Conservation (phyloP, 2,113 vertebrate genomes). For the Chloebia gouldiae region DNA sequence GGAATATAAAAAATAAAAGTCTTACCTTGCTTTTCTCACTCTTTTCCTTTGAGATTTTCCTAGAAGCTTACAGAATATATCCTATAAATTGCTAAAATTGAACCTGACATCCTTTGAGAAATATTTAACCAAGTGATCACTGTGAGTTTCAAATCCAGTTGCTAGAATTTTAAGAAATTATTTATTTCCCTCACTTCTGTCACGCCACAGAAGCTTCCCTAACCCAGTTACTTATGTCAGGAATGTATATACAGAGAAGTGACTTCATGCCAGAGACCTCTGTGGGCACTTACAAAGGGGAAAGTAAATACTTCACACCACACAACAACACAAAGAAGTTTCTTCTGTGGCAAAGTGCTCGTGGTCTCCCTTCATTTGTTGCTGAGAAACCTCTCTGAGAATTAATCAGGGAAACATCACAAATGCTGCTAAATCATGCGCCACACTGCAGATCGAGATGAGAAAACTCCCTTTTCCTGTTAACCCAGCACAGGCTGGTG, state of each 20-base stretch:
- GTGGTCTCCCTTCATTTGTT: slow-evolving; percentile 51
- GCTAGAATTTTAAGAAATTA: not conserved
- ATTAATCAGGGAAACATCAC: slow-evolving; percentile 62
- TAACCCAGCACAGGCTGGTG: not conserved
- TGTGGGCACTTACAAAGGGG: not conserved
- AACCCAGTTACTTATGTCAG: not conserved
- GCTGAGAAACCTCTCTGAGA: slow-evolving; percentile 72
- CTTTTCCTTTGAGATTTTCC: not conserved
- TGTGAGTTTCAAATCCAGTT: not conserved
- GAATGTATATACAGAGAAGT: not conserved
- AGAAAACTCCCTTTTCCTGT: slow-evolving; percentile 9
- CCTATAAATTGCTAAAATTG: not conserved
- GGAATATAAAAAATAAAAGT: not conserved
- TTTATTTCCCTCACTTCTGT: not conserved
- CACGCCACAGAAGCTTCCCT: not conserved
- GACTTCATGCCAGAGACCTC: not conserved
- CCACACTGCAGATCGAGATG: slow-evolving; percentile 31
- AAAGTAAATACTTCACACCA: not conserved
- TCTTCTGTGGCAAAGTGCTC: slow-evolving; percentile 33
- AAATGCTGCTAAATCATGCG: slow-evolving; percentile 64
- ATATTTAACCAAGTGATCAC: not conserved
- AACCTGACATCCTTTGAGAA: not conserved
- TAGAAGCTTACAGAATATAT: not conserved
- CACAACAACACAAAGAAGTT: slow-evolving; percentile 29
- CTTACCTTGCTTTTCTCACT: not conserved